Conservation (phyloP, 2,888 invertebrate genomes). For the Pediacus dermestoides region DNA sequence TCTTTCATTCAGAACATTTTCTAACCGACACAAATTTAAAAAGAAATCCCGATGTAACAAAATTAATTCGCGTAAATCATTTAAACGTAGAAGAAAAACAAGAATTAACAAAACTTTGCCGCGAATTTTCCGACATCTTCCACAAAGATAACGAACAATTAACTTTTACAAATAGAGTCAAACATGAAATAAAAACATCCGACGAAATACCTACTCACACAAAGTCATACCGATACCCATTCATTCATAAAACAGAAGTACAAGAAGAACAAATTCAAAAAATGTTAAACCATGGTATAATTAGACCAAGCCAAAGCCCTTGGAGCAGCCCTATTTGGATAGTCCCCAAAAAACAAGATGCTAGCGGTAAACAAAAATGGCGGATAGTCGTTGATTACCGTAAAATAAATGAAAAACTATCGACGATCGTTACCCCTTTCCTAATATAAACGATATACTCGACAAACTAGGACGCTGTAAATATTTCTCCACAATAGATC, state of each 20-base stretch:
- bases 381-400: background rate
- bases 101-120: slow-evolving; percentile 19
- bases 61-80: slow-evolving; percentile 18
- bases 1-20: too few species aligned
- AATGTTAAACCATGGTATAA: slow-evolving; percentile 27
- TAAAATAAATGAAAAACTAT: slow-evolving; percentile 5
- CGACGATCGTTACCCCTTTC: slow-evolving; percentile 3
- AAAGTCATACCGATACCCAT: slow-evolving; percentile 33
- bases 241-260: slow-evolving; percentile 33
- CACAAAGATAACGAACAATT: slow-evolving; percentile 24
- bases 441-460: slow-evolving; percentile 4
- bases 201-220: slow-evolving; percentile 30
- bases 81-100: slow-evolving; percentile 29
- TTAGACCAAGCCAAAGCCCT: slow-evolving; percentile 24
- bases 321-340: slow-evolving; percentile 16
- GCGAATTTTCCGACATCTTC: slow-evolving; percentile 26
- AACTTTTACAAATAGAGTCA: slow-evolving; percentile 27
- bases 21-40: too few species aligned
- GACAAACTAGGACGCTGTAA: slow-evolving; percentile 4
- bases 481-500: slow-evolving; percentile 39
- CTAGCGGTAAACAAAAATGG: slow-evolving; percentile 19
- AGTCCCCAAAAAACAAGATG: slow-evolving; percentile 34
- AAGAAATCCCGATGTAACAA: too few species aligned
- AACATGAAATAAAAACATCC: slow-evolving; percentile 30
- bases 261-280: slow-evolving; percentile 29